A percentile compares a stretch with the other conserved stretches of the same genome.
These are phyloP conservation scores for Ahaetulla prasina DNA, from an alignment of 2,113 vertebrate species.

Conservation along the genomic window DNA sequence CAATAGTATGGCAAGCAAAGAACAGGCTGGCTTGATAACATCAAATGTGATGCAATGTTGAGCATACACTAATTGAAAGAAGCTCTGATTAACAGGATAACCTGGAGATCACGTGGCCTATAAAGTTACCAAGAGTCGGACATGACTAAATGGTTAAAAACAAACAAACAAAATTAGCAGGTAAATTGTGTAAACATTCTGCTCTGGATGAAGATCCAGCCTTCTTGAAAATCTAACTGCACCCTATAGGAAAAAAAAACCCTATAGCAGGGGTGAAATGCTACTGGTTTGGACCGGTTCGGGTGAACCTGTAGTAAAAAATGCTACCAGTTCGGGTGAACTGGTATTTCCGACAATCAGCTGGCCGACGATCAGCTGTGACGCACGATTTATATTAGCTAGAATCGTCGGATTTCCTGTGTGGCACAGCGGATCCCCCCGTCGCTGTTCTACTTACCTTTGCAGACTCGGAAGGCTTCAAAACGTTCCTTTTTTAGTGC, in stretches of 20 bases:
- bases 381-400: no score
- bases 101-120: background rate
- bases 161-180: background rate
- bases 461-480: no score
- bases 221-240: background rate
- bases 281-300: no score
- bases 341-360: no score
- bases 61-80: background rate
- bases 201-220: background rate
- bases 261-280: no score
- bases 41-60: background rate
- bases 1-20: background rate
- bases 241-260: background rate
- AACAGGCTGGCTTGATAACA: background rate
- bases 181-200: background rate
- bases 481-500: no score
- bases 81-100: background rate
- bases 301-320: no score
- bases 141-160: background rate
- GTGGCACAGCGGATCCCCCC: no score
- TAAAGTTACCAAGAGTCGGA: background rate
- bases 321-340: no score
- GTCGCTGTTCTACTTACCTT: no score
- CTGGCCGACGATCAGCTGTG: no score
- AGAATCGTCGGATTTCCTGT: no score